Evolutionary conservation across 2,888 invertebrate species (phyloP).

Genomic region (Platycheirus rosarum): DNA sequence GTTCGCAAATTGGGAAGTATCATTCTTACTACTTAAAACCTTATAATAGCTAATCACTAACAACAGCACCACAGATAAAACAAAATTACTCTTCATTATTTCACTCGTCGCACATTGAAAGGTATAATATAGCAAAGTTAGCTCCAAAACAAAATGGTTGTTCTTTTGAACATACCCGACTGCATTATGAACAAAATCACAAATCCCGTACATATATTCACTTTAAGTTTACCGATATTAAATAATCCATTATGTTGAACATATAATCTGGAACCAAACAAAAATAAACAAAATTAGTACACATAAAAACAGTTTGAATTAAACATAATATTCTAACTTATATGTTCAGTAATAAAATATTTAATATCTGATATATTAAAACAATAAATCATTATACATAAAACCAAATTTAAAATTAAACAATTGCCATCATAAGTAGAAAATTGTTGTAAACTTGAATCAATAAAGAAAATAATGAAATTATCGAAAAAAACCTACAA

Average conservation of each 20-base stretch:
- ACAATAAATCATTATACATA: too few relatives aligned
- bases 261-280: slow-evolving; percentile 13
- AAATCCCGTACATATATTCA: background rate
- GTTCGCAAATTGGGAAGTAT: slow-evolving; percentile 25
- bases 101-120: slow-evolving; percentile 21
- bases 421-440: too few relatives aligned
- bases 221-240: background rate
- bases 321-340: too few relatives aligned
- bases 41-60: slow-evolving; percentile 63
- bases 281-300: too few relatives aligned
- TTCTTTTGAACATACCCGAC: slow-evolving; percentile 14
- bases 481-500: too few relatives aligned
- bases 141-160: slow-evolving; percentile 25
- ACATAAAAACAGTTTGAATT: too few relatives aligned
- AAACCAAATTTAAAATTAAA: too few relatives aligned
- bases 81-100: slow-evolving; percentile 59
- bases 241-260: background rate
- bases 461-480: too few relatives aligned
- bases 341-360: too few relatives aligned
- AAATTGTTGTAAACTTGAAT: too few relatives aligned
- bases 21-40: slow-evolving; percentile 49
- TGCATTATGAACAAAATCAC: slow-evolving; percentile 51
- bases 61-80: slow-evolving; percentile 60
- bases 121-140: slow-evolving; percentile 28
- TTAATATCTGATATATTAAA: too few relatives aligned